Percentiles rank a stretch among this genome's conserved stretches.
These are phyloP conservation scores for Macrobrachium nipponense DNA, from an alignment of 1,140 invertebrate species.

Conservation along the genomic window DNA sequence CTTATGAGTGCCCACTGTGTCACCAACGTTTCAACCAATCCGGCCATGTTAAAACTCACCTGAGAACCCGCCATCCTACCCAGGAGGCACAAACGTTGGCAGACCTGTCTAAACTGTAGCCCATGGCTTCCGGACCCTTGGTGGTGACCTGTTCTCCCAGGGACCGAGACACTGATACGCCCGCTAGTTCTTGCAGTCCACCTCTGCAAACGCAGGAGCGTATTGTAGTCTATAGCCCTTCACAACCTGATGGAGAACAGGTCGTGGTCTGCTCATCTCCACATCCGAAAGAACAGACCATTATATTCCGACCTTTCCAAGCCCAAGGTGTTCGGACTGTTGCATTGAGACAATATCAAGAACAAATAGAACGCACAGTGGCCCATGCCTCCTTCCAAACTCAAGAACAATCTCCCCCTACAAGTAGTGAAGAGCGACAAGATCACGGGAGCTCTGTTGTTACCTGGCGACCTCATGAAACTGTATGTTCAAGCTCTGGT, in stretches of 20 bases:
- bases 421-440: neutral
- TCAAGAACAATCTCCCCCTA: constrained; percentile 18
- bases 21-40: constrained; percentile 74
- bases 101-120: constrained; percentile 55
- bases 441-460: constrained; percentile 22
- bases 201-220: constrained; percentile 40
- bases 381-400: constrained; percentile 31
- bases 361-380: constrained; percentile 34
- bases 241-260: constrained; percentile 33
- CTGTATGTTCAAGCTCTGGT: constrained; percentile 25
- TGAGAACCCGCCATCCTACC: constrained; percentile 62
- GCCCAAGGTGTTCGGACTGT: constrained; percentile 56
- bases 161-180: constrained; percentile 31
- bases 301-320: constrained; percentile 56
- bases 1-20: constrained; percentile 72
- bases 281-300: constrained; percentile 47
- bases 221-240: constrained; percentile 46
- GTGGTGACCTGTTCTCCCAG: constrained; percentile 47
- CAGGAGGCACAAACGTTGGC: constrained; percentile 58
- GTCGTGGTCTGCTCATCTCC: constrained; percentile 46
- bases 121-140: constrained; percentile 52
- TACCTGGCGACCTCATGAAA: constrained; percentile 37
- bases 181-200: constrained; percentile 7
- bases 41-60: constrained; percentile 63
- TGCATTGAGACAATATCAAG: constrained; percentile 49